phyloP scores from a whole-genome alignment of 1,140 invertebrate genomes.

The Zeugodacus cucurbitae region DNA sequence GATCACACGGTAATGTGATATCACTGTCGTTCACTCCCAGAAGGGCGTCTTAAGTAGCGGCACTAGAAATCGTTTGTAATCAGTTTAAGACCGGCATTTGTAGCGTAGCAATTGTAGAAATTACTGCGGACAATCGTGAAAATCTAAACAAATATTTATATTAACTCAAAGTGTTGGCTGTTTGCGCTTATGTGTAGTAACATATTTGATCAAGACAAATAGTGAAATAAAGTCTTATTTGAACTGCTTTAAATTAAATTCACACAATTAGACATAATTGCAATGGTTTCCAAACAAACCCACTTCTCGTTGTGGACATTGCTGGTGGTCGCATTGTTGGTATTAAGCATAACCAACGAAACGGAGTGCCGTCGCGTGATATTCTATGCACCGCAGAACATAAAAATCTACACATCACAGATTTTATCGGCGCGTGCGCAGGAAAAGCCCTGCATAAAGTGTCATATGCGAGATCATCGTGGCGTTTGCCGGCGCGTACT shows the following conservation, averaged over 20 bases:
- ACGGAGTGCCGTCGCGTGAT: constrained; percentile 60
- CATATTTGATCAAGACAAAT: neutral
- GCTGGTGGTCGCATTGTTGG: constrained; percentile 48
- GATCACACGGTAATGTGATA: neutral
- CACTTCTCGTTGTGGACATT: constrained; percentile 18
- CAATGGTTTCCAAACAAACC: neutral
- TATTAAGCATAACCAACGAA: constrained; percentile 51
- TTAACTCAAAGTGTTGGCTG: neutral
- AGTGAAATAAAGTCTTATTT: neutral
- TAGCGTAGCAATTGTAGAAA: neutral
- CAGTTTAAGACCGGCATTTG: constrained; percentile 62
- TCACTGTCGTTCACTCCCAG: neutral
- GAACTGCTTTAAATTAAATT: too few species aligned
- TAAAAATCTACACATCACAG: constrained; percentile 52
- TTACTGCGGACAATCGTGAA: neutral
- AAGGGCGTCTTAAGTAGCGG: constrained; percentile 52
- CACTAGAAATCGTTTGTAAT: constrained; percentile 57
- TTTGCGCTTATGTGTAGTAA: neutral
- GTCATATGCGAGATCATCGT: constrained; percentile 61
- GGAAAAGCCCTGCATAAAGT: constrained; percentile 56
- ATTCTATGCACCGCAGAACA: constrained; percentile 52
- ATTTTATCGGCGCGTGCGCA: constrained; percentile 53
- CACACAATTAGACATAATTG: neutral
- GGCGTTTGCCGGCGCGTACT: constrained; percentile 59
- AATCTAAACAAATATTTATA: neutral